These are phyloP conservation scores for Octodon degus DNA, from an alignment of 2,113 vertebrate genomes.

Conservation along the genomic window DNA sequence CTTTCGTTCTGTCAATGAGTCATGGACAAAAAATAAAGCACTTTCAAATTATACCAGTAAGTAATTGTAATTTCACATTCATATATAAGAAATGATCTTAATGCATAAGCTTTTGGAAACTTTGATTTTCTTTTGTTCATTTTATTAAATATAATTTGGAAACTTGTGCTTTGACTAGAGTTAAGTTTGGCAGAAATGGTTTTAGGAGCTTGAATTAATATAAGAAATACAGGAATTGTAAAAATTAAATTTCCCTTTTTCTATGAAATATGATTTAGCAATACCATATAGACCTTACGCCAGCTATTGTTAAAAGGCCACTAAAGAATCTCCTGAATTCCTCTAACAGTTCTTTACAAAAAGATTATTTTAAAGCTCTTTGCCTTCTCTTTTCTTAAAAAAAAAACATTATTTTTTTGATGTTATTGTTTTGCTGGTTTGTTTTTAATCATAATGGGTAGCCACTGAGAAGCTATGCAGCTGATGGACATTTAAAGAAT, in stretches of 20 bases:
- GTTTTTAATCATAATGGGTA: conserved; percentile 34
- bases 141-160: conserved; percentile 76
- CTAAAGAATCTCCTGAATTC: conserved; percentile 56
- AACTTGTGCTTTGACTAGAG: conserved; percentile 75
- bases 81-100: conserved; percentile 71
- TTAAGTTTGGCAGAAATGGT: conserved; percentile 79
- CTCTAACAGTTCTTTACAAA: conserved; percentile 22
- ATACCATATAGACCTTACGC: conserved; percentile 66
- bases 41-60: conserved; percentile 98
- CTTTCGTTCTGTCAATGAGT: conserved; percentile 97
- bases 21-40: conserved; percentile 98
- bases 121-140: conserved; percentile 64
- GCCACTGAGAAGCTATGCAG: not conserved
- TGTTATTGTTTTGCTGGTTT: not conserved
- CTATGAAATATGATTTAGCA: conserved; percentile 75
- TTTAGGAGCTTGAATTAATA: conserved; percentile 79
- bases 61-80: conserved; percentile 84
- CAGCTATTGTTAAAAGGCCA: conserved; percentile 76
- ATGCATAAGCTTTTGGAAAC: conserved; percentile 64
- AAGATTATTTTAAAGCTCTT: conserved; percentile 15
- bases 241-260: conserved; percentile 80
- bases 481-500: not conserved
- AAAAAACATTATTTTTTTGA: not conserved
- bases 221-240: conserved; percentile 76
- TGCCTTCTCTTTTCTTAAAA: conserved; percentile 26